These are phyloP conservation scores for Orius insidiosus DNA, from an alignment of 1,140 invertebrate genomes.

Conservation along the genomic window DNA sequence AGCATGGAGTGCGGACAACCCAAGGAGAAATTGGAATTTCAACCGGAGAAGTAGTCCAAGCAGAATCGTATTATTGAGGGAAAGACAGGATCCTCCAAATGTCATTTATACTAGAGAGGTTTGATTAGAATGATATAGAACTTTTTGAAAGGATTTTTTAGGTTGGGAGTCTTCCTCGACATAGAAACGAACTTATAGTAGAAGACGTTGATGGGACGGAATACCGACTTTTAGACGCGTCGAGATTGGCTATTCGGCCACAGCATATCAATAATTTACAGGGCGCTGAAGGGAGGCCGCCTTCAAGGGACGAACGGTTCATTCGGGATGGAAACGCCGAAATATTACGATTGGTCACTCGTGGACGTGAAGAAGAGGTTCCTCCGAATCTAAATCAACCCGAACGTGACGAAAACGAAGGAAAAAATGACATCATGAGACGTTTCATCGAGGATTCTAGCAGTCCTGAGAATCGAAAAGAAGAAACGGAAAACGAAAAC, in stretches of 20 bases:
- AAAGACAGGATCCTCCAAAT: slow-evolving; percentile 19
- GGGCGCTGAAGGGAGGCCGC: slow-evolving; percentile 19
- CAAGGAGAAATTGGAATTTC: slow-evolving; percentile 52
- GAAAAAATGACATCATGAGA: slow-evolving; percentile 61
- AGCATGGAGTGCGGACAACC: slow-evolving; percentile 56
- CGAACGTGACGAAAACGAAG: slow-evolving; percentile 36
- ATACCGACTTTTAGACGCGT: slow-evolving; percentile 19
- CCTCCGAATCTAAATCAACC: slow-evolving; percentile 26
- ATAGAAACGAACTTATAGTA: slow-evolving; percentile 23
- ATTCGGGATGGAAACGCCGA: slow-evolving; percentile 67
- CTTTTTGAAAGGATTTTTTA: not conserved
- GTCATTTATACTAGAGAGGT: slow-evolving; percentile 36
- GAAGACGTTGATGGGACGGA: slow-evolving; percentile 29
- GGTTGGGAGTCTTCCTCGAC: not conserved
- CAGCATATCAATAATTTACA: not conserved
- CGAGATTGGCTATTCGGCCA: slow-evolving; percentile 12
- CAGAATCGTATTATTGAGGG: slow-evolving; percentile 7
- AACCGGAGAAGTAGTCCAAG: slow-evolving; percentile 37
- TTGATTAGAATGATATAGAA: not conserved
- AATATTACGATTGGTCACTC: slow-evolving; percentile 57
- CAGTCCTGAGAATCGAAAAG: slow-evolving; percentile 22
- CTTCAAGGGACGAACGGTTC: slow-evolving; percentile 39
- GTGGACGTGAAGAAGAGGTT: slow-evolving; percentile 43
- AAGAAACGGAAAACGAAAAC: slow-evolving; percentile 13
- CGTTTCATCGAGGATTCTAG: slow-evolving; percentile 65